Conservation (phyloP, 2,113 vertebrate genomes). For the Marmota flaviventris region DNA sequence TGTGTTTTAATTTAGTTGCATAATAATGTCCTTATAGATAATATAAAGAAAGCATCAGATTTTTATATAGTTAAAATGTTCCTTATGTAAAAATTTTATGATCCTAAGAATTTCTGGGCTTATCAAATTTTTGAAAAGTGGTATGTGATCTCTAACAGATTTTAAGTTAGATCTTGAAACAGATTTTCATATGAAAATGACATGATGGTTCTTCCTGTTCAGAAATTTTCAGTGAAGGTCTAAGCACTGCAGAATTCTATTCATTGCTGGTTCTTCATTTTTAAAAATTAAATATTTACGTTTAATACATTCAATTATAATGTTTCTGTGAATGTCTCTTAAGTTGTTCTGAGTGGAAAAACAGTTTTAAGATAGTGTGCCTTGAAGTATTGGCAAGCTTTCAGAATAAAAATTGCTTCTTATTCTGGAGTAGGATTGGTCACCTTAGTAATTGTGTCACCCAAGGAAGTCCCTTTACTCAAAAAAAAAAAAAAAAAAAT, state of each 20-base stretch:
- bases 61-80: conserved; percentile 45
- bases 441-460: conserved; percentile 1
- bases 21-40: background rate
- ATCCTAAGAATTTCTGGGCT: conserved; percentile 25
- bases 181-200: conserved; percentile 17
- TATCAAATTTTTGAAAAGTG: conserved; percentile 47
- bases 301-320: conserved; percentile 25
- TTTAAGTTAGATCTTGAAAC: conserved; percentile 28
- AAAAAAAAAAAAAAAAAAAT: background rate
- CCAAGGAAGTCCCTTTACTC: background rate
- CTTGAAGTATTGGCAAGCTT: background rate
- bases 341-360: conserved; percentile 46
- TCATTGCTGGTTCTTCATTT: conserved; percentile 25
- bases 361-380: background rate
- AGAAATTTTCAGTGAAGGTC: background rate
- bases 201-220: background rate
- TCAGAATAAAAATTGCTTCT: conserved; percentile 45
- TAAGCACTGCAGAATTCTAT: background rate
- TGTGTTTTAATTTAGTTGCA: conserved; percentile 19
- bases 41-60: background rate
- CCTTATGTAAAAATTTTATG: conserved; percentile 57
- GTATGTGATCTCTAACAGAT: conserved; percentile 12
- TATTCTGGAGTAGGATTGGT: conserved; percentile 27
- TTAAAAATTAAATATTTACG: conserved; percentile 9
- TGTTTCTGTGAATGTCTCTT: background rate